phyloP scores from a whole-genome alignment of 2,113 vertebrate species.

The cattle (Bos taurus) region DNA sequence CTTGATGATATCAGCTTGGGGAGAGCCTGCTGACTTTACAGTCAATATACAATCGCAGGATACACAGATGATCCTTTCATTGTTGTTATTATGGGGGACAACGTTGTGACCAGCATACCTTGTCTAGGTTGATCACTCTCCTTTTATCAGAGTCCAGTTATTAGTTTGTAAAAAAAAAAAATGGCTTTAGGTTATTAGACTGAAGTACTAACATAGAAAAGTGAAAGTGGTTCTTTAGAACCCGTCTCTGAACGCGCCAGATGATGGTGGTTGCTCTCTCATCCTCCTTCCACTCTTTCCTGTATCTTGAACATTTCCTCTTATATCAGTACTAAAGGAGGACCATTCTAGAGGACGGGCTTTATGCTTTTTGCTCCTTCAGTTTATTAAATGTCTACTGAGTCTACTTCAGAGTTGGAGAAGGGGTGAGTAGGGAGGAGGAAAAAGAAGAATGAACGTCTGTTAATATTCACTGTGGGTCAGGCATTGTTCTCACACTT shows the following conservation, averaged over 20 bases:
- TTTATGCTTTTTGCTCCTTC: neutral
- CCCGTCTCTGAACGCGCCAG: neutral
- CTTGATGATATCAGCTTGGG: neutral
- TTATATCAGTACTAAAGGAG: neutral
- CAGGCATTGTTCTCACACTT: neutral
- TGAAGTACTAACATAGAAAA: neutral
- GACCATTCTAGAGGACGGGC: neutral
- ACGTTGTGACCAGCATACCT: neutral
- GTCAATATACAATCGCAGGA: neutral
- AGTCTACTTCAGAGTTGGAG: neutral
- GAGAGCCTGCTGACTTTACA: neutral
- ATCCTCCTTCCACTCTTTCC: neutral
- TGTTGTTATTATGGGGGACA: neutral
- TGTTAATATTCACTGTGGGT: neutral
- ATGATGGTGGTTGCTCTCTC: neutral
- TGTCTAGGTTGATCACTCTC: neutral
- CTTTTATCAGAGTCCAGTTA: slow-evolving; percentile 38
- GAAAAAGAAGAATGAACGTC: neutral
- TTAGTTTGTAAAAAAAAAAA: neutral
- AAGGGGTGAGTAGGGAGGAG: neutral
- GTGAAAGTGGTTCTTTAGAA: neutral
- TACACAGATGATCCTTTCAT: neutral
- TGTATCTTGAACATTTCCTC: neutral
- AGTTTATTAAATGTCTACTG: neutral
- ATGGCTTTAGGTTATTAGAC: neutral